Evolutionary conservation across 1,140 invertebrate genomes (phyloP).

Genomic region (Psix sp.): DNA sequence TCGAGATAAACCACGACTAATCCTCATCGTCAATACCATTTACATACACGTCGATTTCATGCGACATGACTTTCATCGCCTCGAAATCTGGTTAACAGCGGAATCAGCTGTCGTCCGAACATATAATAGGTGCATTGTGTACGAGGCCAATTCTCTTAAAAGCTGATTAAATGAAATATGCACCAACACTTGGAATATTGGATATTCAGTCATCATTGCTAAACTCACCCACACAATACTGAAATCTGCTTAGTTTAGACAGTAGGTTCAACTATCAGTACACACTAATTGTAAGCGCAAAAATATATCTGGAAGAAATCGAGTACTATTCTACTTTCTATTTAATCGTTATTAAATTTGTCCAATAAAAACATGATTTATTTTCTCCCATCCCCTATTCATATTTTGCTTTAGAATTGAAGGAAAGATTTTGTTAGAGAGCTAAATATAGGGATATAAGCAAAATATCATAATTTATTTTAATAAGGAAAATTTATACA

Average conservation of each 20-base stretch:
- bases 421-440: too few species aligned
- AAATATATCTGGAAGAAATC: too few species aligned
- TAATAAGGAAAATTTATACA: too few species aligned
- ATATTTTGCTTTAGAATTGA: too few species aligned
- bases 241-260: constrained; percentile 13
- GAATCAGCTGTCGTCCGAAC: constrained; percentile 53
- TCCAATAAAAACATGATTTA: too few species aligned
- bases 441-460: too few species aligned
- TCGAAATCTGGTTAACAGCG: constrained; percentile 59
- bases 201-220: constrained; percentile 48
- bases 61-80: constrained; percentile 60
- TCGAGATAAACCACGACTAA: constrained; percentile 61
- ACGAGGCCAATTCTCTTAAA: constrained; percentile 56
- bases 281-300: too few species aligned
- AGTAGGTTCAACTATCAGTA: too few species aligned
- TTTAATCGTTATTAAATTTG: too few species aligned
- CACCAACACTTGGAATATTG: constrained; percentile 38
- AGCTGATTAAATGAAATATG: constrained; percentile 58
- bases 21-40: constrained; percentile 56
- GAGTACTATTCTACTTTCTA: too few species aligned
- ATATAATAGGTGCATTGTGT: constrained; percentile 47
- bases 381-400: too few species aligned
- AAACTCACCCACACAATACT: constrained; percentile 32
- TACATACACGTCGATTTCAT: constrained; percentile 61
- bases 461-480: too few species aligned